phyloP scores from a whole-genome alignment of 1,140 invertebrate genomes.

The Tetramorium alpestre region DNA sequence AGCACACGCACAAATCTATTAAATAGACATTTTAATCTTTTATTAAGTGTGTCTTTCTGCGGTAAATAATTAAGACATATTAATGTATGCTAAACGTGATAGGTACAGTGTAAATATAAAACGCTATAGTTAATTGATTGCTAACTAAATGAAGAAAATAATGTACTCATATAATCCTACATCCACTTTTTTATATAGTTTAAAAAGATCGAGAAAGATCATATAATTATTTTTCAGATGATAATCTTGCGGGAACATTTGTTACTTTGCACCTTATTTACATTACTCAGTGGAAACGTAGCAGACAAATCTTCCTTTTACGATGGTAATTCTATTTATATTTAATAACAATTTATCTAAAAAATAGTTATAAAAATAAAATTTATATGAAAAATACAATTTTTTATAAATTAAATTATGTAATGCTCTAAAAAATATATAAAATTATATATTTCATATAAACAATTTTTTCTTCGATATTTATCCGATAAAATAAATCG shows the following conservation, averaged over 20 bases:
- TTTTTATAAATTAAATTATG: not conserved
- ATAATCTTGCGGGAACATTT: not conserved
- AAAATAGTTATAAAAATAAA: not conserved
- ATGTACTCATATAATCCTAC: not conserved
- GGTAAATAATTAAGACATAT: not conserved
- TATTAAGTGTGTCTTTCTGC: not conserved
- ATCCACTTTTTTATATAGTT: not conserved
- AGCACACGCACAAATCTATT: not conserved
- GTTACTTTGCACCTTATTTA: not conserved
- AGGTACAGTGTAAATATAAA: not conserved
- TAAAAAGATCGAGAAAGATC: not conserved
- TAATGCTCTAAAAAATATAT: not conserved
- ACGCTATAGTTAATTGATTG: not conserved
- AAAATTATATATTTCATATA: not conserved
- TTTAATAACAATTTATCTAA: not conserved
- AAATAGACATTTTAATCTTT: not conserved
- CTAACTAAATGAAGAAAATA: not conserved
- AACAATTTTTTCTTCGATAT: not conserved
- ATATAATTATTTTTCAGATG: slow-evolving; percentile 6
- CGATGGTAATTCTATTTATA: slow-evolving; percentile 19
- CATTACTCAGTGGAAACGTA: not conserved
- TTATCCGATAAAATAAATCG: not conserved
- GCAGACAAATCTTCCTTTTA: not conserved
- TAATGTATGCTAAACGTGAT: not conserved
- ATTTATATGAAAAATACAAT: too few relatives aligned